These are phyloP conservation scores for Perodicticus potto DNA, from an alignment of 2,797 vertebrate species.

Conservation along the genomic window DNA sequence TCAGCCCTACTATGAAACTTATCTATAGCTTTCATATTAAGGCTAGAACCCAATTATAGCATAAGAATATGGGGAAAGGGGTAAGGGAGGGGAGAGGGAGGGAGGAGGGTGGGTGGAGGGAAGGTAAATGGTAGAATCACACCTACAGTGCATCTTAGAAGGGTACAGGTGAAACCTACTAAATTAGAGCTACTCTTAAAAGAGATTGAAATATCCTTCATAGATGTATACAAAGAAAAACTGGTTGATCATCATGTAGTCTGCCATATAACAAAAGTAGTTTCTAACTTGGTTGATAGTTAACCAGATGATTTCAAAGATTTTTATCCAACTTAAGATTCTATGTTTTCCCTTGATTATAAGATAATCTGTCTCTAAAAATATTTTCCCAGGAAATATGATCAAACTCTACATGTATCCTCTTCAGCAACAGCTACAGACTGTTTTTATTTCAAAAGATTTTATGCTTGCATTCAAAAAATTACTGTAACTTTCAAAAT, in stretches of 20 bases:
- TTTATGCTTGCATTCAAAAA: background rate
- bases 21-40: too few species aligned
- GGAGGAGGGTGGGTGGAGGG: too few species aligned
- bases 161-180: too few species aligned
- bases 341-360: background rate
- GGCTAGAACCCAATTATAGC: too few species aligned
- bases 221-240: background rate
- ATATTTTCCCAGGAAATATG: constrained; percentile 30
- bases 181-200: background rate
- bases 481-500: background rate
- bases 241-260: background rate
- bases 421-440: background rate
- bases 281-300: background rate
- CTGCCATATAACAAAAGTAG: background rate
- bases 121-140: too few species aligned
- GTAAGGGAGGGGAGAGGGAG: too few species aligned
- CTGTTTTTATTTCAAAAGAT: constrained; percentile 7
- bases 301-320: background rate
- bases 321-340: background rate
- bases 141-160: too few species aligned
- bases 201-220: background rate
- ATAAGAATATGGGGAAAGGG: too few species aligned
- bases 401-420: background rate
- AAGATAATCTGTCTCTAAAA: constrained; percentile 2
- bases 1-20: too few species aligned